Base-by-base conservation (phyloP, 2,888 invertebrate species). In the Dryadula phaetusa region DNA sequence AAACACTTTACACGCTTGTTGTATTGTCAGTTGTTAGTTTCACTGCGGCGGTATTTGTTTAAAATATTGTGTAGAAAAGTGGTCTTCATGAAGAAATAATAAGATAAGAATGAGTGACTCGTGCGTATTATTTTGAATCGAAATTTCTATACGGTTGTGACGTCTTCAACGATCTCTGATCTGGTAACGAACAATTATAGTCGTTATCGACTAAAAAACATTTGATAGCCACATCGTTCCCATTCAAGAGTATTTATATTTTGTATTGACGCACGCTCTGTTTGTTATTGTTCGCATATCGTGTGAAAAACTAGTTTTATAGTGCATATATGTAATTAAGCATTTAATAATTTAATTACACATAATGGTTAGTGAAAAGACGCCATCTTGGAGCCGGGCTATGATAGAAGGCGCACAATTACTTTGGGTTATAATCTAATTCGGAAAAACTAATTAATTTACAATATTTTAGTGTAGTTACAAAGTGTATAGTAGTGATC, bases 241-340 rank as follows among this genome's bases (percentile, higher is more conserved):
- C 52, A 52, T 56, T 56, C n/a, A 40, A 56, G 25, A 22, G 16
- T 40, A 4, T 56, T 56, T 40, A 56, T 40, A 22, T 56, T 56
- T 56, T 25, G 37, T 1, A 37, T 56, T 56, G 56, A 56, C 56
- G 56, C 40, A 56, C 56, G 16, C 4, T 37, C n/a, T 56, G 4
- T 20, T 40, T 56, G 40, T 40, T 56, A 25, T n/a, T n/a, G 37
- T 32, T 32, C 32, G 0, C 8, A n/a, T 49, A 4, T n/a, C 7
- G n/a, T n/a, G 47, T 7, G 47, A 25, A 49, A 49, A 25, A 7
- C 3, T 49, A 14, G 47, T 47, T 47, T 47, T 14, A 14, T 10
- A 49, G 25, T 49, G 49, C 49, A 7, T 49, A 34, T 34, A 8
- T 37, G 16, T 49, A 49, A 28, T 8, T n/a, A n/a, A 8, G n/a